A percentile compares a stretch with the other conserved stretches of the same genome.
These are phyloP conservation scores for Onychomys arenicola DNA, from an alignment of 2,797 vertebrate genomes.

Conservation along the genomic window DNA sequence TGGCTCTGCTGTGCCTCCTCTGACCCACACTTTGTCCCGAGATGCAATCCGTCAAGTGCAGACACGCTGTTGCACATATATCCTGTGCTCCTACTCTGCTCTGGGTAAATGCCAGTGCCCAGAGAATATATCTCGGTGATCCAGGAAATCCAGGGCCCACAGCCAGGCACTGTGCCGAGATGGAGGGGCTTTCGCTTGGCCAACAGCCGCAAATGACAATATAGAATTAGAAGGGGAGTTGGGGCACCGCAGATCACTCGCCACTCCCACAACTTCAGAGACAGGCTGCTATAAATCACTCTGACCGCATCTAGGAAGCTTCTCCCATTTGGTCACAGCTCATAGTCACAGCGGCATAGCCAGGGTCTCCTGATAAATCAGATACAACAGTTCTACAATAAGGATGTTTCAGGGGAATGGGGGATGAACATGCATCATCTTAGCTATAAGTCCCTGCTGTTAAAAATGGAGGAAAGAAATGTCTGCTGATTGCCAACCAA, in stretches of 20 bases:
- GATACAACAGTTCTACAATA: slow-evolving; percentile 54
- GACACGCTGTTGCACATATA: fast-evolving
- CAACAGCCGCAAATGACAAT: background rate
- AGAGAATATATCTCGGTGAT: slow-evolving; percentile 55
- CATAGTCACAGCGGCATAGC: slow-evolving; percentile 66
- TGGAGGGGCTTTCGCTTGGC: background rate
- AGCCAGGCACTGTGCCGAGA: background rate
- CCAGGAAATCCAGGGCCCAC: slow-evolving; percentile 61
- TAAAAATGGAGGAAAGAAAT: slow-evolving; percentile 24
- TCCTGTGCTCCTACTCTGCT: background rate
- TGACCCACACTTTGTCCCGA: background rate
- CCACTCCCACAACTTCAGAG: slow-evolving; percentile 31
- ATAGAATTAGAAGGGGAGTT: slow-evolving; percentile 51
- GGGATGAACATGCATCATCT: background rate
- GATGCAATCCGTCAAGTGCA: background rate
- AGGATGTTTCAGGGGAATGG: slow-evolving; percentile 57
- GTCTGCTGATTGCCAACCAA: background rate
- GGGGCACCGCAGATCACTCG: background rate
- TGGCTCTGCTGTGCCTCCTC: background rate
- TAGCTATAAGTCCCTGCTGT: background rate
- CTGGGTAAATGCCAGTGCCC: background rate
- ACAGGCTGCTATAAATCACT: slow-evolving; percentile 69
- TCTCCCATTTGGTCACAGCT: slow-evolving; percentile 62
- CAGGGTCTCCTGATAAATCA: slow-evolving; percentile 73
- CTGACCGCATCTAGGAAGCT: slow-evolving; percentile 44